phyloP scores from a whole-genome alignment of 1,140 invertebrate genomes.

The Acromyrmex charruanus region DNA sequence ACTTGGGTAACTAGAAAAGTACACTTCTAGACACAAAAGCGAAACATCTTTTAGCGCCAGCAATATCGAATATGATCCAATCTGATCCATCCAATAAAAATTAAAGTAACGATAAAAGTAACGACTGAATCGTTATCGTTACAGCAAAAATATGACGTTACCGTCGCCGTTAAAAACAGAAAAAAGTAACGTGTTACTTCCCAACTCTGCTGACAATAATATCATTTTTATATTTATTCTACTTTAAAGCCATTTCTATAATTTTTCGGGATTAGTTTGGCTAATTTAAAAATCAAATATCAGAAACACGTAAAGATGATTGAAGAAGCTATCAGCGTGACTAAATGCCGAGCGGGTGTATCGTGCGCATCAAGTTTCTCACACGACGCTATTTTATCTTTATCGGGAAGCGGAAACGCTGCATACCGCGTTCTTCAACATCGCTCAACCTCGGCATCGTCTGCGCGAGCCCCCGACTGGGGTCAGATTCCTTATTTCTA shows the following conservation, averaged over 20 bases:
- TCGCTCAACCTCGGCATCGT: constrained; percentile 45
- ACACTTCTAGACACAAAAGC: too few species aligned
- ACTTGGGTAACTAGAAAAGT: too few species aligned
- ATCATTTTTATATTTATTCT: not conserved
- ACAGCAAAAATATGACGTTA: too few species aligned
- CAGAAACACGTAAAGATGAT: not conserved
- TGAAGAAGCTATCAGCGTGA: not conserved
- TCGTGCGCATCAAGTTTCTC: constrained; percentile 48
- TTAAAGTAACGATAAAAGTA: too few species aligned
- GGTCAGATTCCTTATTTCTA: constrained; percentile 45
- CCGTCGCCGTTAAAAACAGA: too few species aligned
- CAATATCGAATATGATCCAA: too few species aligned
- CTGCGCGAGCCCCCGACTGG: not conserved
- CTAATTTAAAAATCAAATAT: not conserved
- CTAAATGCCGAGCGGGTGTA: constrained; percentile 2
- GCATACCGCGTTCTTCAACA: constrained; percentile 35
- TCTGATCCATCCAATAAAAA: too few species aligned
- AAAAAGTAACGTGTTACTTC: too few species aligned
- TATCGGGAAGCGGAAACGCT: constrained; percentile 65
- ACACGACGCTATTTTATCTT: constrained; percentile 51
- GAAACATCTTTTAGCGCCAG: too few species aligned
- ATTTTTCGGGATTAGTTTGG: not conserved
- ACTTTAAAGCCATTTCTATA: not conserved
- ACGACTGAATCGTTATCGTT: too few species aligned
- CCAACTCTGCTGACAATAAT: too few species aligned